Conservation (phyloP, 2,888 invertebrate genomes). For the Prosopocoilus inquinatus region DNA sequence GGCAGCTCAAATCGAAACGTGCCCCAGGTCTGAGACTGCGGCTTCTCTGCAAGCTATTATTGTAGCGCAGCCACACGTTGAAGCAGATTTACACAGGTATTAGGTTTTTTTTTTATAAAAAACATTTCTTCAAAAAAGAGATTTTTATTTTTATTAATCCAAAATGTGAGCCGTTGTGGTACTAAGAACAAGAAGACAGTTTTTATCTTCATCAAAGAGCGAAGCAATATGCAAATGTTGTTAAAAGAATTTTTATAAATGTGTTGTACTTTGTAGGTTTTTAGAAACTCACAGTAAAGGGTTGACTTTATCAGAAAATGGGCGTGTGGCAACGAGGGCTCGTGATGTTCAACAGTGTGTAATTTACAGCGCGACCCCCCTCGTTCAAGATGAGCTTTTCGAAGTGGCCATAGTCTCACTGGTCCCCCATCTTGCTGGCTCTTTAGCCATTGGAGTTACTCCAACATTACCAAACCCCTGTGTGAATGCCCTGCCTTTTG, state of each 20-base stretch:
- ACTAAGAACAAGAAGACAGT: not conserved
- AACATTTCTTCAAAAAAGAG: not conserved
- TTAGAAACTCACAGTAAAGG: slow-evolving; percentile 70
- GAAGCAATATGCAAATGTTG: not conserved
- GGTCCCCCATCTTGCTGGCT: slow-evolving; percentile 67
- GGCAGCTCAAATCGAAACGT: slow-evolving; percentile 43
- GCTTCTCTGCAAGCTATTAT: slow-evolving; percentile 45
- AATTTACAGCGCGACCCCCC: slow-evolving; percentile 69
- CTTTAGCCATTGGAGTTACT: slow-evolving; percentile 77
- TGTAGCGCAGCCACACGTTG: slow-evolving; percentile 41
- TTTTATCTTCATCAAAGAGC: not conserved
- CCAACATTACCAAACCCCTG: slow-evolving; percentile 59
- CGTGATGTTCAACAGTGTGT: slow-evolving; percentile 55
- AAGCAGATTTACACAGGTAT: slow-evolving; percentile 44
- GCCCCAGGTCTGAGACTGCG: slow-evolving; percentile 46
- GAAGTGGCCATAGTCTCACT: slow-evolving; percentile 71
- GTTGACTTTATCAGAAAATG: slow-evolving; percentile 65
- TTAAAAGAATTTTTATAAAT: not conserved
- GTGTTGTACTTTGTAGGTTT: slow-evolving; percentile 46
- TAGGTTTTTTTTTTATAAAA: not conserved
- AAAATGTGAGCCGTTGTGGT: not conserved
- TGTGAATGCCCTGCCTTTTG: slow-evolving; percentile 65
- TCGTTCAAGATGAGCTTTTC: slow-evolving; percentile 74
- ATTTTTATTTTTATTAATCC: no score
- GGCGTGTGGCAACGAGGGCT: slow-evolving; percentile 62